These are phyloP conservation scores for Macrotrachela quadricornifera DNA, from an alignment of 1,140 invertebrate genomes.

Conservation along the genomic window DNA sequence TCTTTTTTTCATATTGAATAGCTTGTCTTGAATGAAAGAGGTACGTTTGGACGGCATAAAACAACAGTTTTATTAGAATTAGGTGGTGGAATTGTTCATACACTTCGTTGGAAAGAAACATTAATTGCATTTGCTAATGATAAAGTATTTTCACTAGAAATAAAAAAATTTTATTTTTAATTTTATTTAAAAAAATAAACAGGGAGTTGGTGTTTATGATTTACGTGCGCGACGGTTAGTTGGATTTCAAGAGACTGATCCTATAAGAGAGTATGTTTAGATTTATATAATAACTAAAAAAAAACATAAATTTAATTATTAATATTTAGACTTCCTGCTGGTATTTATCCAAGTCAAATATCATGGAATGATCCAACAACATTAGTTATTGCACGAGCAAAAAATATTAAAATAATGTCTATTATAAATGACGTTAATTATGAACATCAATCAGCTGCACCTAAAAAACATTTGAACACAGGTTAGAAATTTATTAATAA, in stretches of 20 bases:
- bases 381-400: too few species aligned
- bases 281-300: neutral
- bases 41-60: constrained; percentile 50
- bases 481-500: too few species aligned
- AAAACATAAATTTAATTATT: too few species aligned
- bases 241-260: constrained; percentile 58
- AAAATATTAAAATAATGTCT: too few species aligned
- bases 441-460: too few species aligned
- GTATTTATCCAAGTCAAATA: too few species aligned
- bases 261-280: constrained; percentile 35
- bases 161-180: constrained; percentile 2
- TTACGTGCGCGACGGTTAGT: constrained; percentile 52
- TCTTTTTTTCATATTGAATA: constrained; percentile 8
- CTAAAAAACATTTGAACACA: too few species aligned
- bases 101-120: constrained; percentile 58
- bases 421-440: too few species aligned
- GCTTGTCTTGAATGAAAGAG: constrained; percentile 63
- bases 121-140: constrained; percentile 80
- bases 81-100: constrained; percentile 46
- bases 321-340: neutral
- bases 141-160: constrained; percentile 23
- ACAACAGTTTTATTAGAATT: constrained; percentile 49
- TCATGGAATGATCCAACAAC: too few species aligned
- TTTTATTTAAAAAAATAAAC: too few species aligned
- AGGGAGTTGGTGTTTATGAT: constrained; percentile 73